Conservation (phyloP, 2,888 invertebrate species). For the Andrena bicolor region DNA sequence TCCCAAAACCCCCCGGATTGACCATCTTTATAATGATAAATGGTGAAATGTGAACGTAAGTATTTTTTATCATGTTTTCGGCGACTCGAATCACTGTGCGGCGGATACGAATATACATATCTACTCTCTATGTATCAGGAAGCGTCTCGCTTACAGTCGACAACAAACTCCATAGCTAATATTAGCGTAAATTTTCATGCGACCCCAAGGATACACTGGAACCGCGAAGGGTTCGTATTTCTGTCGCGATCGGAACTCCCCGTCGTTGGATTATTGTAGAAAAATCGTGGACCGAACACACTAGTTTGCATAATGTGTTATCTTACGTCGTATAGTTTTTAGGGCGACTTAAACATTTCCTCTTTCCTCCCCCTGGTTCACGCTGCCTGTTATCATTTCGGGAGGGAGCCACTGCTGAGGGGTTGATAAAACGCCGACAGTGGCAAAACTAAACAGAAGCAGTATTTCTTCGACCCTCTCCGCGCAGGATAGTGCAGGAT, state of each 20-base stretch:
- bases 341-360: background rate
- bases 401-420: background rate
- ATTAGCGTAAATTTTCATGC: constrained; percentile 22
- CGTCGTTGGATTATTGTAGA: background rate
- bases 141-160: constrained; percentile 17
- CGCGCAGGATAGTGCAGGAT: background rate
- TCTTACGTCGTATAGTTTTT: background rate
- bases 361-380: background rate
- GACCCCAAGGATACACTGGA: background rate
- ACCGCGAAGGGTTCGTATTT: constrained; percentile 27
- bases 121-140: background rate
- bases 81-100: too few relatives aligned
- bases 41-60: too few relatives aligned
- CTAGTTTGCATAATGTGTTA: constrained; percentile 9
- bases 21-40: too few relatives aligned
- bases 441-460: constrained; percentile 10
- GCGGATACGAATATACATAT: background rate
- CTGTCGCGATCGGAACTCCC: constrained; percentile 6
- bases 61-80: too few relatives aligned
- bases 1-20: too few relatives aligned
- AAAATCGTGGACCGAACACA: background rate
- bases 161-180: constrained; percentile 26
- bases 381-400: background rate
- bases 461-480: background rate
- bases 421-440: background rate